A percentile compares a stretch with the other conserved stretches of the same genome.
These are phyloP conservation scores for Pyrrhosoma nymphula DNA, from an alignment of 2,888 invertebrate genomes.

Conservation along the genomic window DNA sequence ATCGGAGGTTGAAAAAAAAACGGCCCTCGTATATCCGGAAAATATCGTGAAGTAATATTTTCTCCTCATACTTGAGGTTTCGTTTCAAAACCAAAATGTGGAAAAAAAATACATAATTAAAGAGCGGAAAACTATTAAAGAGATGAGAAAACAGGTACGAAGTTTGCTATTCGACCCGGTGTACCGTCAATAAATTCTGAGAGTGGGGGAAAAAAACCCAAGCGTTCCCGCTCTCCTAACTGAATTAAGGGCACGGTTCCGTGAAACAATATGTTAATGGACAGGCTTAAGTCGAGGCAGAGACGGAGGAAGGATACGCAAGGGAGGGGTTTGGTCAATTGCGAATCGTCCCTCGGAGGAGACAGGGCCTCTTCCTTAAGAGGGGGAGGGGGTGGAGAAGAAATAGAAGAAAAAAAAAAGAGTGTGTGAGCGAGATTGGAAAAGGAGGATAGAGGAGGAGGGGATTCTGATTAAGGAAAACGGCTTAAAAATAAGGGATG, in stretches of 20 bases:
- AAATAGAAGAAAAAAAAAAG: background rate
- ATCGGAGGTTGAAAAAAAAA: too few species aligned
- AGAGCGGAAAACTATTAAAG: too few species aligned
- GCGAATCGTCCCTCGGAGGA: background rate
- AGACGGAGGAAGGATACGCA: background rate
- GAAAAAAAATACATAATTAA: too few species aligned
- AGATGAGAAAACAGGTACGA: background rate
- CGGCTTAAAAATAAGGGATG: conserved; percentile 43
- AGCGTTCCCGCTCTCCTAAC: background rate
- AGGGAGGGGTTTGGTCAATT: conserved; percentile 38
- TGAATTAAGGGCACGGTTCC: conserved; percentile 9
- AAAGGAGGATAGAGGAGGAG: background rate
- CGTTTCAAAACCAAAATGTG: too few species aligned
- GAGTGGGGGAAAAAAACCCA: background rate
- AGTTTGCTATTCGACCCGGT: background rate
- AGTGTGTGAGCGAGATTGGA: conserved; percentile 33
- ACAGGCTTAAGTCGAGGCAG: background rate
- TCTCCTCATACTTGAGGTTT: too few species aligned
- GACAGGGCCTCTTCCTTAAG: too few species aligned
- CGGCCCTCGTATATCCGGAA: too few species aligned
- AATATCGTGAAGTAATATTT: too few species aligned
- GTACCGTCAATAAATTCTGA: background rate
- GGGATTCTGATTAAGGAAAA: conserved; percentile 42
- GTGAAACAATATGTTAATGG: conserved; percentile 36
- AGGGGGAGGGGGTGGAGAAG: background rate